Conservation (phyloP, 2,113 vertebrate genomes). For the Cebus imitator region DNA sequence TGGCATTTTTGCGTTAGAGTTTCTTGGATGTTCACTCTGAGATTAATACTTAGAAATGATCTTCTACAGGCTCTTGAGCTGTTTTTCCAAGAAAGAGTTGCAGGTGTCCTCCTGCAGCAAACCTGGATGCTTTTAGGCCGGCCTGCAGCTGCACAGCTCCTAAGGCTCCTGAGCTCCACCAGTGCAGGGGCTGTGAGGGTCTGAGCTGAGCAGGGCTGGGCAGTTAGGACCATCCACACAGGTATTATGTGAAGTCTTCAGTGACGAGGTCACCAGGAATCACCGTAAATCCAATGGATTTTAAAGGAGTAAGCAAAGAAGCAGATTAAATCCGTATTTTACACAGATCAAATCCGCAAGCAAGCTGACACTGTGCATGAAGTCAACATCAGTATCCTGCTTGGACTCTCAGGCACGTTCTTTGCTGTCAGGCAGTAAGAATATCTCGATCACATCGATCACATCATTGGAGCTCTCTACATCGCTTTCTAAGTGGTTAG, state of each 20-base stretch:
- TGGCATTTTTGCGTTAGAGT: neutral
- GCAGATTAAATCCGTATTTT: neutral
- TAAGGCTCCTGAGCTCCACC: rapidly evolving
- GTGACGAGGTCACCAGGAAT: neutral
- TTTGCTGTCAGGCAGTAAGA: neutral
- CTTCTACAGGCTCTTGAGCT: neutral
- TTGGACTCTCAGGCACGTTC: rapidly evolving
- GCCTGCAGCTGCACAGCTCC: neutral
- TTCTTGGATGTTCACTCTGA: neutral
- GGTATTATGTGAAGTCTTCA: neutral
- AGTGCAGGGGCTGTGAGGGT: rapidly evolving
- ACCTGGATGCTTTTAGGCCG: too few species aligned
- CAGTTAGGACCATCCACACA: neutral
- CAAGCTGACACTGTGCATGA: rapidly evolving
- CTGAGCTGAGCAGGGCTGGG: too few species aligned
- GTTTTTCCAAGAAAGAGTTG: neutral
- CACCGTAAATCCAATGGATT: neutral
- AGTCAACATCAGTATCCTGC: rapidly evolving
- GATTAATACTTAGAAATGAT: neutral
- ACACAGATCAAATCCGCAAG: neutral
- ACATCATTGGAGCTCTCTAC: rapidly evolving
- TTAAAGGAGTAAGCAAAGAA: neutral
- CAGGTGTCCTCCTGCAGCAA: neutral
- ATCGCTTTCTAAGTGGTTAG: neutral
- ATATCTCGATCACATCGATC: rapidly evolving